These are phyloP conservation scores for Beris chalybata DNA, from an alignment of 2,888 invertebrate genomes.

Conservation along the genomic window DNA sequence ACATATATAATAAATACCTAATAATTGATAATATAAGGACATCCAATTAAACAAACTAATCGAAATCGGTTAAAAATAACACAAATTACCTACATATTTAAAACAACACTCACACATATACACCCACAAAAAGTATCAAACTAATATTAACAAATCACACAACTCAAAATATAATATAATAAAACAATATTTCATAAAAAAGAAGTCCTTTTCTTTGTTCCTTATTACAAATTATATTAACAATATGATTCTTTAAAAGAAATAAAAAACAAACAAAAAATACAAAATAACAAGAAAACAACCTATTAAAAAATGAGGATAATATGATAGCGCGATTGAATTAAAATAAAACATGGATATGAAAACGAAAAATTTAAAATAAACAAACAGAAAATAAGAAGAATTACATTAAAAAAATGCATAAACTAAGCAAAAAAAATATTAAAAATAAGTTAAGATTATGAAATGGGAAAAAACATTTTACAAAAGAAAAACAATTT, in stretches of 20 bases:
- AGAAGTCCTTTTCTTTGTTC: conserved; percentile 25
- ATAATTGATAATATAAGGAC: neutral
- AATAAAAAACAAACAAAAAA: conserved; percentile 8
- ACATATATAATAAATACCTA: neutral
- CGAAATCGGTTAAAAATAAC: conserved; percentile 1
- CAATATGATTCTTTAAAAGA: conserved; percentile 8
- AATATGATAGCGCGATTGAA: neutral
- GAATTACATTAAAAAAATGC: neutral
- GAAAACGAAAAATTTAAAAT: neutral
- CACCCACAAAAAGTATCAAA: neutral
- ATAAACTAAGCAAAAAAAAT: neutral
- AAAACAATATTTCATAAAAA: neutral
- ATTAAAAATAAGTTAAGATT: neutral
- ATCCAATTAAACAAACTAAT: neutral
- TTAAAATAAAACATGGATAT: neutral
- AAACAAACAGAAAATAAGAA: neutral
- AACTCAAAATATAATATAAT: conserved; percentile 8
- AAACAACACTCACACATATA: conserved; percentile 2
- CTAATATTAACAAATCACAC: neutral
- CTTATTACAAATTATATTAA: conserved; percentile 16
- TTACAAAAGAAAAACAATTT: conserved; percentile 8
- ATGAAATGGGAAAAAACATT: neutral
- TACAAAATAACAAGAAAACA: conserved; percentile 15
- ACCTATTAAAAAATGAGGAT: conserved; percentile 3
- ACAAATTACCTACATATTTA: conserved; percentile 5